Conservation (phyloP, 2,888 invertebrate species). For the Eristalinus aeneus region DNA sequence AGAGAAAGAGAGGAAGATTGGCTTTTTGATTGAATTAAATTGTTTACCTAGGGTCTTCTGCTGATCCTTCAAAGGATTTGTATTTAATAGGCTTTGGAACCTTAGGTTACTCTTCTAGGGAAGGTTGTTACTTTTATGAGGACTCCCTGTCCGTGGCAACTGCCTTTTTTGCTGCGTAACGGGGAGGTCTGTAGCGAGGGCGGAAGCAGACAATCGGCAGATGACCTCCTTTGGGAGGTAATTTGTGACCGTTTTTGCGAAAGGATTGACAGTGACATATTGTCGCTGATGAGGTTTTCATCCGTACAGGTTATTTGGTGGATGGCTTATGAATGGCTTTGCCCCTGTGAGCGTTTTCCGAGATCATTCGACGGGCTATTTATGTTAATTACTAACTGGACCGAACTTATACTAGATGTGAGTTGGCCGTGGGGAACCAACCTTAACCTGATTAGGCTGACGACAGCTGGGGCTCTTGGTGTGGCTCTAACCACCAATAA, state of each 20-base stretch:
- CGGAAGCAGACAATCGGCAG: background rate
- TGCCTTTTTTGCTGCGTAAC: background rate
- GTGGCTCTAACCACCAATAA: too few relatives aligned
- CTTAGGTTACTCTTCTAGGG: background rate
- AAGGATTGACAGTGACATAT: background rate
- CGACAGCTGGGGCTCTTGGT: too few relatives aligned
- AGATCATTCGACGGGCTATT: too few relatives aligned
- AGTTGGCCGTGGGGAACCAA: too few relatives aligned
- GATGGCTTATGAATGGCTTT: too few relatives aligned
- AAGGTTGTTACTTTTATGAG: background rate
- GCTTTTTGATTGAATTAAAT: background rate
- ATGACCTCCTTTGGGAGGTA: background rate
- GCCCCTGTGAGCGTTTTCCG: too few relatives aligned
- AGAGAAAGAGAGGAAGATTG: background rate
- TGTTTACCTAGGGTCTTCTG: background rate
- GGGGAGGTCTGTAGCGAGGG: background rate
- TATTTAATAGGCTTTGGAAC: background rate
- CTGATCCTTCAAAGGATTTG: background rate
- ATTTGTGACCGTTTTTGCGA: background rate
- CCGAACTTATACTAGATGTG: too few relatives aligned
- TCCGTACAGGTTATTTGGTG: too few relatives aligned
- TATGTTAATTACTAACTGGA: too few relatives aligned
- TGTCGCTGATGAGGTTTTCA: background rate
- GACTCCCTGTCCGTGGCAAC: background rate
- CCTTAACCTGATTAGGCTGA: too few relatives aligned